Conservation (phyloP, 1,140 invertebrate genomes). For the Nymphalis io region DNA sequence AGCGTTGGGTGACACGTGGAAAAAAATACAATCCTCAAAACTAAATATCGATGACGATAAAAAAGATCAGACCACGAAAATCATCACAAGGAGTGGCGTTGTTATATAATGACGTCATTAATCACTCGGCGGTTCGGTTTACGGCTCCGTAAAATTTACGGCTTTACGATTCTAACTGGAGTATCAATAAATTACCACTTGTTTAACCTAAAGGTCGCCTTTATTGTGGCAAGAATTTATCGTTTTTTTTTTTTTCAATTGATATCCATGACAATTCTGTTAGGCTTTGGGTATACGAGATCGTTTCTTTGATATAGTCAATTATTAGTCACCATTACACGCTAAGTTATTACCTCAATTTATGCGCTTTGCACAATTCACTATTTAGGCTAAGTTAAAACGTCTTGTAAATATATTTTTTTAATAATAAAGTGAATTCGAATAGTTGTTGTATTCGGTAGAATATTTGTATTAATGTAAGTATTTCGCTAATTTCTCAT, state of each 20-base stretch:
- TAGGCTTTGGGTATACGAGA: conserved; percentile 51
- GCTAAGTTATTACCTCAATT: conserved; percentile 78
- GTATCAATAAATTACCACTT: conserved; percentile 71
- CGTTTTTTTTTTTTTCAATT: conserved; percentile 11
- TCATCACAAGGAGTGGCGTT: conserved; percentile 74
- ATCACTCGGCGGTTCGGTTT: conserved; percentile 52
- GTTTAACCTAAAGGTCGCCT: conserved; percentile 53
- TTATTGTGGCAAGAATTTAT: conserved; percentile 45
- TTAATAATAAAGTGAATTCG: conserved; percentile 18
- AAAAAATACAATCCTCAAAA: conserved; percentile 85
- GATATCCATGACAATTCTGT: conserved; percentile 70
- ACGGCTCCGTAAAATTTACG: conserved; percentile 64
- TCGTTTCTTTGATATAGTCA: conserved; percentile 64
- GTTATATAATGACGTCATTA: conserved; percentile 65
- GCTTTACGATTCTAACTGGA: conserved; percentile 58
- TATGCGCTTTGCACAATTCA: conserved; percentile 77
- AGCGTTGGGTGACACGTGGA: conserved; percentile 96
- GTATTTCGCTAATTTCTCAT: conserved; percentile 18
- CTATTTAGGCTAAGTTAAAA: conserved; percentile 43
- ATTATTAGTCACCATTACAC: conserved; percentile 77
- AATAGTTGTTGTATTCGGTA: conserved; percentile 20
- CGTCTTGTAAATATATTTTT: conserved; percentile 17
- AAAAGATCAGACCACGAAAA: conserved; percentile 70
- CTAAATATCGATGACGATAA: conserved; percentile 55
- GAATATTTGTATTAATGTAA: conserved; percentile 14